Percentiles rank a stretch among this genome's conserved stretches.
phyloP scores from a whole-genome alignment of 2,797 vertebrate species.

The Arrhamphus sclerolepis region DNA sequence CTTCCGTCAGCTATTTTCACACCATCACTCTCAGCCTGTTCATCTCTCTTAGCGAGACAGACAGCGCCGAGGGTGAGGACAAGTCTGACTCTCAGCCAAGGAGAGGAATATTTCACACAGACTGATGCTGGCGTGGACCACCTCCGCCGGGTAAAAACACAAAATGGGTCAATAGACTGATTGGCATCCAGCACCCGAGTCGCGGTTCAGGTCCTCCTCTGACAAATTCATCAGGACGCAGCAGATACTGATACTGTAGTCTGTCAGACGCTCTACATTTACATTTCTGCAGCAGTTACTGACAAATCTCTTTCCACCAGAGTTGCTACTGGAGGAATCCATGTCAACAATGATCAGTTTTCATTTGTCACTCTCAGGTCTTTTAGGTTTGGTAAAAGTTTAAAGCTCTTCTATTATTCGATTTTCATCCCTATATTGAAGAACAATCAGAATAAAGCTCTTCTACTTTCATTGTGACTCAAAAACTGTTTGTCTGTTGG shows the following conservation, averaged over 20 bases:
- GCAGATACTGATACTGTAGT: constrained; percentile 4
- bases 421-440: too few species aligned
- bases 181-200: constrained; percentile 41
- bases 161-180: constrained; percentile 57
- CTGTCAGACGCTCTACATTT: neutral
- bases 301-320: too few species aligned
- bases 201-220: constrained; percentile 28
- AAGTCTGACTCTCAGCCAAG: constrained; percentile 36
- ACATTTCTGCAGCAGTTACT: constrained; percentile 4
- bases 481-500: too few species aligned
- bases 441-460: too few species aligned
- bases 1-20: constrained; percentile 37
- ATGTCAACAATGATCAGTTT: too few species aligned
- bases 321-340: too few species aligned
- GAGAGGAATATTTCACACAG: constrained; percentile 52
- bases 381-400: too few species aligned
- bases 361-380: too few species aligned
- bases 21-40: constrained; percentile 9
- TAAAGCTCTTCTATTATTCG: too few species aligned
- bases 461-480: too few species aligned
- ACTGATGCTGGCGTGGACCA: constrained; percentile 32
- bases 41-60: constrained; percentile 41
- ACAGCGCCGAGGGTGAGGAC: constrained; percentile 32
- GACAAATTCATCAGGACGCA: constrained; percentile 51
- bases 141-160: constrained; percentile 53